Percentiles rank a stretch among this genome's conserved stretches.
Conservation (phyloP, 2,113 vertebrate species). For the Bungarus multicinctus region DNA sequence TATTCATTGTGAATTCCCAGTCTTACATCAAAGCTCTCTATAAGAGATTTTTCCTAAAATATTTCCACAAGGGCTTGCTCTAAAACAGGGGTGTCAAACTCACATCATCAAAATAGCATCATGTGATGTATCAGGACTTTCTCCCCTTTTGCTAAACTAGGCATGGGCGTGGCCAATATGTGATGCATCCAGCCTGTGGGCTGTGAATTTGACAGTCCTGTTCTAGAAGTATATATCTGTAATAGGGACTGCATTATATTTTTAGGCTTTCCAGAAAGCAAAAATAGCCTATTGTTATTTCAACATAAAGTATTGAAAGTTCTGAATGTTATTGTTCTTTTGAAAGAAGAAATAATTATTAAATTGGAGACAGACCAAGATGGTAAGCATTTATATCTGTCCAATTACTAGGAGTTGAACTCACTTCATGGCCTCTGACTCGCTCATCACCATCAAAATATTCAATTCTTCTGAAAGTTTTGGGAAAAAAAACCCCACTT, state of each 20-base stretch:
- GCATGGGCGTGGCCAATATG: too few species aligned
- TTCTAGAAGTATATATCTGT: neutral
- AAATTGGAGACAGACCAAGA: neutral
- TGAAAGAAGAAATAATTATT: neutral
- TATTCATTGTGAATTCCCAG: neutral
- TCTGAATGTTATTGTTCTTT: neutral
- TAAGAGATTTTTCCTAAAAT: neutral
- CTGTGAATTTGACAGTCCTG: too few species aligned
- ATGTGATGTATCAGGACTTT: too few species aligned
- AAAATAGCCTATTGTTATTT: neutral
- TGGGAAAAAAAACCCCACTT: neutral
- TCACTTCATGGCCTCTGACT: neutral
- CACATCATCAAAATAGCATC: too few species aligned
- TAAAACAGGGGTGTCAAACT: too few species aligned
- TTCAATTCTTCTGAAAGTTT: neutral
- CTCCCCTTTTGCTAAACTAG: too few species aligned
- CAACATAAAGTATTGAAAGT: neutral
- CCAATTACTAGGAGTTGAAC: neutral
- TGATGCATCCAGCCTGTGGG: too few species aligned
- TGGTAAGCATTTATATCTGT: neutral
- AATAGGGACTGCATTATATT: neutral
- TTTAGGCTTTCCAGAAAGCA: neutral
- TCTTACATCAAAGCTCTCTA: neutral
- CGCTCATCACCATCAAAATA: neutral
- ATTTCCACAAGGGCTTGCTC: neutral